These are phyloP conservation scores for Crax fasciolata DNA, from an alignment of 2,797 vertebrate genomes.

Conservation along the genomic window DNA sequence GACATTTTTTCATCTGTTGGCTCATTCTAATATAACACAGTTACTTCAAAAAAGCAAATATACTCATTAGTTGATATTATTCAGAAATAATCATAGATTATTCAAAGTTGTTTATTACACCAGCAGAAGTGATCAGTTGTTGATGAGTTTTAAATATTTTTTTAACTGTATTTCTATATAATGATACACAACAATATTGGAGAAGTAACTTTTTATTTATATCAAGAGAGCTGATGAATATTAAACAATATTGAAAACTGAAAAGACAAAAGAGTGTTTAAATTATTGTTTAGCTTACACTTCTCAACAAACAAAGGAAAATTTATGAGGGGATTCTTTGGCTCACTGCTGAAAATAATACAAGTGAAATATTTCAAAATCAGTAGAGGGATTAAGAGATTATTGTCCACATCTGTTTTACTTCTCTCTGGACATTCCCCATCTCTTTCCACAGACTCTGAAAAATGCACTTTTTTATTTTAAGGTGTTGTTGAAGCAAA, in stretches of 20 bases:
- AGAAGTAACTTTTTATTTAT: neutral
- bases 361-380: neutral
- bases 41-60: neutral
- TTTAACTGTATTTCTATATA: neutral
- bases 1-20: neutral
- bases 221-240: neutral
- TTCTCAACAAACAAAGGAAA: neutral
- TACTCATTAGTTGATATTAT: neutral
- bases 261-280: neutral
- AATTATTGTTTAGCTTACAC: neutral
- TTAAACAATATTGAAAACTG: neutral
- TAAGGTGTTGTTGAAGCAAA: neutral
- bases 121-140: neutral
- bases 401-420: neutral
- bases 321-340: neutral
- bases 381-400: neutral
- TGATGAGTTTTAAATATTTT: neutral
- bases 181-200: fast-evolving
- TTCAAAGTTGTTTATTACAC: neutral
- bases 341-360: neutral
- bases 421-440: neutral
- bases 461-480: neutral
- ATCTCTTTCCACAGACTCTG: neutral
- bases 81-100: neutral
- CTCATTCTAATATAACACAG: constrained; percentile 9